Conservation (phyloP, 2,797 vertebrate genomes). For the Melanotaenia nigrans region DNA sequence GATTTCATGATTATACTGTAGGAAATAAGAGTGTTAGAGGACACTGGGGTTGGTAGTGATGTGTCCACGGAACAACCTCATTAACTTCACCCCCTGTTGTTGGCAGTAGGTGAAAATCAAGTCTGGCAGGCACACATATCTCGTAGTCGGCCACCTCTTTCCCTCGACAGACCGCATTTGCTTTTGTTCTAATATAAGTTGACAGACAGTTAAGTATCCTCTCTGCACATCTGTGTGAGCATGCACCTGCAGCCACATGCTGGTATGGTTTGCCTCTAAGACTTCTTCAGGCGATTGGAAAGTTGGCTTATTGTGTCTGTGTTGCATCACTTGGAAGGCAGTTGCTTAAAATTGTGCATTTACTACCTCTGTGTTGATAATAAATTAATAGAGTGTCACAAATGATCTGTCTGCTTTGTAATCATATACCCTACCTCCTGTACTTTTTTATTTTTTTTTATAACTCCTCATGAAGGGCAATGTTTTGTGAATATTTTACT, state of each 20-base stretch:
- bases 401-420: slow-evolving; percentile 14
- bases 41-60: slow-evolving; percentile 58
- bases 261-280: slow-evolving; percentile 37
- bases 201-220: slow-evolving; percentile 76
- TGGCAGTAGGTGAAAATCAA: slow-evolving; percentile 68
- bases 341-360: slow-evolving; percentile 43
- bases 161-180: slow-evolving; percentile 61
- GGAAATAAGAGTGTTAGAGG: slow-evolving; percentile 65
- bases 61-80: slow-evolving; percentile 73
- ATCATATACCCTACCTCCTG: slow-evolving; percentile 15
- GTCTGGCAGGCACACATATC: slow-evolving; percentile 63
- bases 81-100: slow-evolving; percentile 73
- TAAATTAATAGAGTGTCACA: slow-evolving; percentile 21
- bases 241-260: slow-evolving; percentile 37
- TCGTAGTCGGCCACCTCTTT: slow-evolving; percentile 38
- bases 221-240: slow-evolving; percentile 42
- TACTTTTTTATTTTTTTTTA: background rate
- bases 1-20: slow-evolving; percentile 41
- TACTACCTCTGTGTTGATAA: slow-evolving; percentile 32
- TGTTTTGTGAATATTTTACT: background rate
- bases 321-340: slow-evolving; percentile 61
- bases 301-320: slow-evolving; percentile 50
- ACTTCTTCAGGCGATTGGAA: slow-evolving; percentile 41
- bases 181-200: slow-evolving; percentile 67
- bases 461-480: background rate